Conservation (phyloP, 1,140 invertebrate species). For the Neodiprion fabricii region DNA sequence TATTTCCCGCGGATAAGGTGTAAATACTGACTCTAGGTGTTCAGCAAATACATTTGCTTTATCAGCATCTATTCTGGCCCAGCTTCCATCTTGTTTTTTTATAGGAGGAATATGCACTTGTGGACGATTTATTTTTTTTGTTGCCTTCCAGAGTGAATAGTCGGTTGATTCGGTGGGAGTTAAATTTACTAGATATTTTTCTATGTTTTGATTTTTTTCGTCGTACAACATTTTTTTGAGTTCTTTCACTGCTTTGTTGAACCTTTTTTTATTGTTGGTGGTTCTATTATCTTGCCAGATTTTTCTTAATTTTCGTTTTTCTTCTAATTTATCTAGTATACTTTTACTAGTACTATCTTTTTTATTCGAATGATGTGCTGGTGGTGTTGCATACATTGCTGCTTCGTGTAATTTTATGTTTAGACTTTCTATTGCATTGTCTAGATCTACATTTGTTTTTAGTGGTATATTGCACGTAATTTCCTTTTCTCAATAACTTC, state of each 20-base stretch:
- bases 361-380: too few species aligned
- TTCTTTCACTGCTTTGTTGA: constrained; percentile 12
- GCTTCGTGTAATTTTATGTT: constrained; percentile 1
- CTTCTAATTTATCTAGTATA: constrained; percentile 10
- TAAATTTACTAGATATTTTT: constrained; percentile 13
- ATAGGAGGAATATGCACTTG: constrained; percentile 20
- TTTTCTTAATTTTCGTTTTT: constrained; percentile 12
- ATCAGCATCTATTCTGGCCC: constrained; percentile 28
- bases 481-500: neutral
- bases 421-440: neutral
- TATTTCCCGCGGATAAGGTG: constrained; percentile 12
- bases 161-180: constrained; percentile 15
- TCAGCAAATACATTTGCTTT: constrained; percentile 32
- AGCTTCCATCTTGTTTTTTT: constrained; percentile 24
- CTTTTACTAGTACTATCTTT: neutral
- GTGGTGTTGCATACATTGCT: neutral
- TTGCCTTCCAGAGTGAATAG: constrained; percentile 35
- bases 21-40: constrained; percentile 23
- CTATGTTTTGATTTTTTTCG: constrained; percentile 7
- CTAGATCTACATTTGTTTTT: neutral
- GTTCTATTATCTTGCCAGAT: constrained; percentile 8
- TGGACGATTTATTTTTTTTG: constrained; percentile 21
- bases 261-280: constrained; percentile 8
- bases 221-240: constrained; percentile 7
- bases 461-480: neutral